Base-by-base conservation (phyloP, 2,888 invertebrate genomes). In the Pherbina coryleti region DNA sequence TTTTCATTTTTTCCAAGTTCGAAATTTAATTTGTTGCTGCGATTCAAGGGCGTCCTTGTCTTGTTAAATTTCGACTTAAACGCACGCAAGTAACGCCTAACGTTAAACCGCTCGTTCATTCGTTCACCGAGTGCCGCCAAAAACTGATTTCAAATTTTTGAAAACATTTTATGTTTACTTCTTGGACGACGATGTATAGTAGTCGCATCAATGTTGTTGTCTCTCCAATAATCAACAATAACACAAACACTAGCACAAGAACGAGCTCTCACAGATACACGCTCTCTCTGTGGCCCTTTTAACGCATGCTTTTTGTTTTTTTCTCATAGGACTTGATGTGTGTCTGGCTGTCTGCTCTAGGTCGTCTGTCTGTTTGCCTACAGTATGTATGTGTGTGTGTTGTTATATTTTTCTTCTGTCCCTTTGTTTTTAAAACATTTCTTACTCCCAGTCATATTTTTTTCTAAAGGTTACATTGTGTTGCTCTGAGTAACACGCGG, bases 91-190 rank as follows among this genome's bases (percentile, higher is more conserved):
- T 31, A 57, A 28, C 44, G 62, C 62, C 51, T 31, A 60, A 28
- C 44, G 51, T 57, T 49, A 25, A 64, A 17, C 9, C 51, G 4
- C 19, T 67, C 76, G 81, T 75, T 60, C 60, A 82, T 80, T 81
- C 82, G 81, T 81, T 83, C 81, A 82, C 79, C 82, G 82, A 86
- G 87, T 85, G 85, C 87, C 88, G 87, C 87, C 87, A 86, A 88
- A 88, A 88, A 88, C 89, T 88, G 85, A 88, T 86, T 87, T 86
- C 83, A 83, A 83, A 84, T 82, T 81, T 86, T 83, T 77, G 78
- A 77, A 83, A 82, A 83, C 81, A 81, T 81, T 80, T 86, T 85
- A 79, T 86, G 84, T 86, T 85, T 87, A 85, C 82, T 78, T 80
- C 79, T 78, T 77, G 53, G 76, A 51, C 14, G 60, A 25, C 25